Evolutionary conservation across 2,797 vertebrate species (phyloP), one percentile per base, ranked within the genome.

Genomic region (Leuciscus waleckii): DNA sequence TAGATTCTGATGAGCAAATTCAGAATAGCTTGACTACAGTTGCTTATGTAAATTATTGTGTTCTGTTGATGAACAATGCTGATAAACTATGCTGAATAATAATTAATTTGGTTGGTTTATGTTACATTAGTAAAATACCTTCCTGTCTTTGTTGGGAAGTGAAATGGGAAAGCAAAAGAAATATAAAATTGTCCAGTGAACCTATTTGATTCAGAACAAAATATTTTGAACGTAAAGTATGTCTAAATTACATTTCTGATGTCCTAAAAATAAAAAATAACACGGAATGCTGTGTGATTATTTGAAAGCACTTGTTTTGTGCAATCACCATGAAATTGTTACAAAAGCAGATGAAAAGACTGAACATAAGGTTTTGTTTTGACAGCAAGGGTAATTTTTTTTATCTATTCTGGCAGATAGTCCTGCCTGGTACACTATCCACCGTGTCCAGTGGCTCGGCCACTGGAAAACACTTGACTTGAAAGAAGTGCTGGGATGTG

Each of bases 281-380:
- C 67, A 69, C 4, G 7, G 49, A 70, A 70, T 29, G 23, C 23
- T 19, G 1, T 81, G 35, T 54, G 16, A 70, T 81, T 69, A 54
- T 81, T 81, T 69, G n/a, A 56, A 71, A 54, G 56, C 23, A 26
- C 63, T 63, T 61, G n/a, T 41, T 78, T 78, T 78, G 23, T 63
- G 79, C 49, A 41, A 23, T 81, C 23, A 11, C 49, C 51, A 32
- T 70, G 23, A 41, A 81, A 56, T 81, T 70, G 26, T 26, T 9
- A 46, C 37, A 61, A 19, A 78, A 37, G 69, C 58, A n/a, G 58
- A 23, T 29, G 43, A 67, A 68, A 73, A 54, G 16, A 61, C 54
- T 82, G 69, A 16, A 10, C 54, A 61, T 73, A 73, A 41, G 69
- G 51, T 73, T 71, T 58, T 82, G 17, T 61, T 71, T 61, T 11